Percentiles rank a stretch among this genome's conserved stretches.
phyloP scores from a whole-genome alignment of 2,888 invertebrate genomes.

The Margaritifera margaritifera region DNA sequence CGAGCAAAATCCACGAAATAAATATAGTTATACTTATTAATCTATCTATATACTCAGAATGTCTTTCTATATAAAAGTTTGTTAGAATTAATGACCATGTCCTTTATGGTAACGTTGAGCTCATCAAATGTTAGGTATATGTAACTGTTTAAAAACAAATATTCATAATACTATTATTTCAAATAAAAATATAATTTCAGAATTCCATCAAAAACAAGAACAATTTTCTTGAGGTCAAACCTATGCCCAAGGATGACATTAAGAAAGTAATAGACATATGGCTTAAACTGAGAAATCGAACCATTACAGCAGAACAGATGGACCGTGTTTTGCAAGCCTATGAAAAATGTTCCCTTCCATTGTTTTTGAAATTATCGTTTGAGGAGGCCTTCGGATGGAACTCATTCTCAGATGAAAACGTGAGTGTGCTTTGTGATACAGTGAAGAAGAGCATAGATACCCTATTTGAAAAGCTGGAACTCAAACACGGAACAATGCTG shows the following conservation, averaged over 20 bases:
- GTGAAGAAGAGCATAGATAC: constrained; percentile 51
- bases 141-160: too few relatives aligned
- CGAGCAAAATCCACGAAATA: too few relatives aligned
- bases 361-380: constrained; percentile 63
- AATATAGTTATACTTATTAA: too few relatives aligned
- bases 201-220: constrained; percentile 6
- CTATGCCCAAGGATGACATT: constrained; percentile 37
- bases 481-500: constrained; percentile 57
- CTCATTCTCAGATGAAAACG: constrained; percentile 45
- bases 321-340: constrained; percentile 45
- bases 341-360: constrained; percentile 54
- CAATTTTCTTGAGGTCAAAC: constrained; percentile 40
- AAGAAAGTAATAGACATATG: constrained; percentile 51
- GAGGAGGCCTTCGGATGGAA: constrained; percentile 64
- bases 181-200: too few relatives aligned
- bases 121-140: too few relatives aligned
- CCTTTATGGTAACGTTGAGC: too few relatives aligned
- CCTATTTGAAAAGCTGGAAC: constrained; percentile 55
- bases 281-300: constrained; percentile 41
- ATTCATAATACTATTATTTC: too few relatives aligned
- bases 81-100: too few relatives aligned
- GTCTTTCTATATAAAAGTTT: too few relatives aligned
- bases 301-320: constrained; percentile 49
- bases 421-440: constrained; percentile 45
- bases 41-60: too few relatives aligned